Percentiles rank a stretch among this genome's conserved stretches.
Conservation (phyloP, 2,888 invertebrate genomes). For the Parnassius apollo region DNA sequence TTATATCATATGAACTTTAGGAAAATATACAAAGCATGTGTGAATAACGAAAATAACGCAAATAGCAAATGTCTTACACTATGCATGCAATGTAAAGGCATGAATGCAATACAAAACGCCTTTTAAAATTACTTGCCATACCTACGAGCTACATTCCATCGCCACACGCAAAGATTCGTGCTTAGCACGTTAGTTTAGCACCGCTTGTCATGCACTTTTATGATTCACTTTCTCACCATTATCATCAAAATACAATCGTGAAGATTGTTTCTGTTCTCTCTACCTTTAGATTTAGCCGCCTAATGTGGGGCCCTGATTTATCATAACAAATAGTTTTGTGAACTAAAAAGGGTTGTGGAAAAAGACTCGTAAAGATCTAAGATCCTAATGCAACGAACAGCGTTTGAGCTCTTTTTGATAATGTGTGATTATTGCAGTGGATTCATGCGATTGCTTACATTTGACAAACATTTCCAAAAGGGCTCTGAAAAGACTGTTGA, state of each 20-base stretch:
- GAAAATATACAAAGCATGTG: background rate
- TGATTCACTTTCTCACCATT: constrained; percentile 36
- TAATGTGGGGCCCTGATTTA: constrained; percentile 27
- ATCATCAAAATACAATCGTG: constrained; percentile 35
- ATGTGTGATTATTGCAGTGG: constrained; percentile 26
- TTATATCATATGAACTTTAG: background rate
- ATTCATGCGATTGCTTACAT: constrained; percentile 19
- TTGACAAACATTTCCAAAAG: constrained; percentile 42
- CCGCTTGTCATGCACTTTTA: constrained; percentile 47
- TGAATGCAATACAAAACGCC: constrained; percentile 14
- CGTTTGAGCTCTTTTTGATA: constrained; percentile 52
- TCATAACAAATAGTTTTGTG: constrained; percentile 30
- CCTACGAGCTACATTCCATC: constrained; percentile 2
- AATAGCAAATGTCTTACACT: background rate
- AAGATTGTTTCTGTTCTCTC: constrained; percentile 27
- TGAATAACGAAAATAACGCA: background rate
- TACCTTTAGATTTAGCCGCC: constrained; percentile 32
- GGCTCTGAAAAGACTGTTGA: constrained; percentile 41
- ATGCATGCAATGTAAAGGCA: background rate
- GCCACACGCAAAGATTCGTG: background rate
- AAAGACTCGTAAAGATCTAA: constrained; percentile 53
- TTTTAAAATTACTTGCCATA: constrained; percentile 6
- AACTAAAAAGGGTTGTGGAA: constrained; percentile 74
- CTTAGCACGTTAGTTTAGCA: constrained; percentile 16
- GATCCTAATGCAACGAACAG: constrained; percentile 19